These are phyloP conservation scores for Ardeotis arabs DNA, from an alignment of 2,113 vertebrate species.

Conservation along the genomic window DNA sequence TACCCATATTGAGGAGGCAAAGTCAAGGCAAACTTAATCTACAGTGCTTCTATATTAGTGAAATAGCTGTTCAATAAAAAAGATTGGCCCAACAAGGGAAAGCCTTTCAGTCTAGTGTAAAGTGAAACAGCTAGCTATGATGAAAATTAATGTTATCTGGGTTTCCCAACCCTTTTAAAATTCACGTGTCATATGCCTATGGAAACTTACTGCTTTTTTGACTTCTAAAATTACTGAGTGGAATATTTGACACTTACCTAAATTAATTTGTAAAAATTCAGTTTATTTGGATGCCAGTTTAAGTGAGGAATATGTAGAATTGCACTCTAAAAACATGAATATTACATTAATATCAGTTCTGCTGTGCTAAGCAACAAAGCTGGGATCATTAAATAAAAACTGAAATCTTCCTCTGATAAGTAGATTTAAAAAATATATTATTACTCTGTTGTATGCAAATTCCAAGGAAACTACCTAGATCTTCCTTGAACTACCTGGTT, in stretches of 20 bases:
- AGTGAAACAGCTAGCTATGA: neutral
- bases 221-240: neutral
- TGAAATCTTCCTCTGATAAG: neutral
- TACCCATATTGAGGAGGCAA: neutral
- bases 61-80: neutral
- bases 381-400: neutral
- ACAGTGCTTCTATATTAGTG: neutral
- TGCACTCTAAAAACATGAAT: neutral
- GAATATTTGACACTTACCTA: neutral
- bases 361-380: neutral
- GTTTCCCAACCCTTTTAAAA: neutral
- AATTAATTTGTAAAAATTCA: neutral
- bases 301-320: neutral
- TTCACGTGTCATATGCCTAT: neutral
- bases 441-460: neutral
- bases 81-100: neutral
- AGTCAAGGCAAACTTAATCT: constrained; percentile 1
- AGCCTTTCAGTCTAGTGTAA: neutral
- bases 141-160: neutral
- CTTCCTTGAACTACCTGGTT: neutral
- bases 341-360: neutral
- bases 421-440: too few species aligned
- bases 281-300: neutral
- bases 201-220: neutral
- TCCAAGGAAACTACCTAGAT: neutral